These are phyloP conservation scores for Cephalopachus bancanus DNA, from an alignment of 2,797 vertebrate species.

Conservation along the genomic window DNA sequence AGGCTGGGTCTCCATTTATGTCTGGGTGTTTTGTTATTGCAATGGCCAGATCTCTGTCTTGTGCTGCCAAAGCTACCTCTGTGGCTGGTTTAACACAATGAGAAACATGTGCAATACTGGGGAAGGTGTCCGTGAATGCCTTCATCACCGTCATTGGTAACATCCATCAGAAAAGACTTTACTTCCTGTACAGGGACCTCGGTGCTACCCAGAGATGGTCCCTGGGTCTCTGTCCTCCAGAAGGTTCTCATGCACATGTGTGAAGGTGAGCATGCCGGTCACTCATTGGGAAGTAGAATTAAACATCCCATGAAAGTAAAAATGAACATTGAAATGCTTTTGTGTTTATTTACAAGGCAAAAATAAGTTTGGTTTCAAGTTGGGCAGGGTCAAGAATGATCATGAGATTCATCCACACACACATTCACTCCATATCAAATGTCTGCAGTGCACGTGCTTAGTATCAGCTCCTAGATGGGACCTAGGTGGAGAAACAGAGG, in stretches of 20 bases:
- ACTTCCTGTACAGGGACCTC: neutral
- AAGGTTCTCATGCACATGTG: neutral
- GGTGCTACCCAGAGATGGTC: neutral
- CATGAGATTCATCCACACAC: neutral
- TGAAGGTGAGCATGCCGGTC: neutral
- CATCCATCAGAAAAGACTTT: neutral
- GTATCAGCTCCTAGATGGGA: neutral
- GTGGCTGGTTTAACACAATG: neutral
- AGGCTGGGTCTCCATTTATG: neutral
- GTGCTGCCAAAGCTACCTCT: neutral
- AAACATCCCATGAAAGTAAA: neutral
- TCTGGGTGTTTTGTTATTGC: neutral
- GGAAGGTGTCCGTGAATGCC: neutral
- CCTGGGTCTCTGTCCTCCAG: neutral
- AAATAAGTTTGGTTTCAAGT: neutral
- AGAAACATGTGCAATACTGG: neutral
- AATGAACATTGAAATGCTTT: neutral
- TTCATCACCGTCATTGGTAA: neutral
- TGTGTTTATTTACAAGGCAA: neutral
- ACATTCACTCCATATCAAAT: neutral
- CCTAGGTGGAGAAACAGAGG: neutral
- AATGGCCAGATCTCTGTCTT: neutral
- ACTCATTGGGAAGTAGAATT: neutral
- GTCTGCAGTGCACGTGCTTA: fast-evolving
- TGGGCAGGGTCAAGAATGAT: neutral